Conservation (phyloP, 2,113 vertebrate genomes). For the Sylvilagus bachmani region DNA sequence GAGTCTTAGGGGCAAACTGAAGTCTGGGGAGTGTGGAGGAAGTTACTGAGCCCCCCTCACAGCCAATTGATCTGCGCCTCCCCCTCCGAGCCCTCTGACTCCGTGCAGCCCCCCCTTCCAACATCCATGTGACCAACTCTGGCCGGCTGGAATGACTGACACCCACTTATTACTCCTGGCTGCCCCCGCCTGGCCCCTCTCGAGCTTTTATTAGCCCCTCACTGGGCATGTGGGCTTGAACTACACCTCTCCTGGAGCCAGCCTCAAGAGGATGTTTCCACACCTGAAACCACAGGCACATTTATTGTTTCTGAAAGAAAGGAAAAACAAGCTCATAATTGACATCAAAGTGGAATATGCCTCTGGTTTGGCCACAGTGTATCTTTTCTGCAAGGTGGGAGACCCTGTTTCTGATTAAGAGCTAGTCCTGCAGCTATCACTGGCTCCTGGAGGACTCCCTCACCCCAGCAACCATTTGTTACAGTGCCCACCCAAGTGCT, state of each 20-base stretch:
- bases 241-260: conserved; percentile 74
- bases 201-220: conserved; percentile 80
- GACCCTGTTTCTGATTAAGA: conserved; percentile 6
- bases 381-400: not conserved
- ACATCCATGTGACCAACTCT: conserved; percentile 76
- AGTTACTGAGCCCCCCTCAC: conserved; percentile 60
- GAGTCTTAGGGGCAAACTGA: not conserved
- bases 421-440: not conserved
- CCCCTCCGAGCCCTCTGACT: conserved; percentile 30
- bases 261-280: conserved; percentile 71
- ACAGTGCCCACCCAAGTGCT: conserved; percentile 51
- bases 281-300: conserved; percentile 59
- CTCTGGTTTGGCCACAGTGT: conserved; percentile 56
- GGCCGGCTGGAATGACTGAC: conserved; percentile 86
- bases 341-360: conserved; percentile 30
- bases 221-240: conserved; percentile 65
- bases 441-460: conserved; percentile 45
- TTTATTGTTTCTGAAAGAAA: conserved; percentile 77
- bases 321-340: conserved; percentile 70
- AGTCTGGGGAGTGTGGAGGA: conserved; percentile 9
- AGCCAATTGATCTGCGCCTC: conserved; percentile 70
- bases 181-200: conserved; percentile 77
- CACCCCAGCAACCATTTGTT: not conserved
- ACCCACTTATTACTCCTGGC: conserved; percentile 84
- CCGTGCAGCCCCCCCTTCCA: conserved; percentile 59